Evolutionary conservation across 2,888 invertebrate species (phyloP), one percentile per base, ranked within the genome.

Genomic region (Eudasyphora cyanicolor): DNA sequence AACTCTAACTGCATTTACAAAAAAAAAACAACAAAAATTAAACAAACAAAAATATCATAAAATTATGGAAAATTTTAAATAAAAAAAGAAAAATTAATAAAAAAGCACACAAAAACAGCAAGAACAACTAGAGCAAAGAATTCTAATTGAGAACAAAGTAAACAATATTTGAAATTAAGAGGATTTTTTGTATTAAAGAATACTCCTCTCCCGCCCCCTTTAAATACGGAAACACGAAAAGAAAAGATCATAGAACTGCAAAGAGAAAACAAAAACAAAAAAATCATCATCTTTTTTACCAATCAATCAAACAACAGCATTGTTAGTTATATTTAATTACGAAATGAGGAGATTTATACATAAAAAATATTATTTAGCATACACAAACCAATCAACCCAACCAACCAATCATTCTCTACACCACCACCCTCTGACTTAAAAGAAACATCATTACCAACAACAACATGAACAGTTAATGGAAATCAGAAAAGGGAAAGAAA

Each of bases 21-120:
- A 60, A 80, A 82, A 81, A 71, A 60, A 80, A 82, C 49, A 64
- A 32, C 80, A 79, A 79, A 77, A 62, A n/a, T 74, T 70, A 57
- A 42, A 42, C 19, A 76, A 74, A 60, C 32, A 82, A 79, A 69
- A 38, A 62, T 35, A 19, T 19, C 21, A 42, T 49, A 54, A 67
- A 38, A 64, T 69, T 67, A 69, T 70, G 51, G 35, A 77, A 82
- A 76, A 82, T 60, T 6, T 54, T 10, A 71, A 79, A 81, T 76
- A 81, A 84, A 83, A 82, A 84, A 84, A 81, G 78, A 84, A 84
- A 84, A 78, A 78, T 78, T 73, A 84, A 78, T 71, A 78, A 83
- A 84, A n/a, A 78, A 81, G 38, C 70, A 75, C 77, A 70, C 80
- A 70, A 80, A 71, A 79, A 74, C 49, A 73, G 19, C 76, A 73